These are phyloP conservation scores for Isurus oxyrinchus DNA, from an alignment of 2,113 vertebrate species.

Conservation along the genomic window DNA sequence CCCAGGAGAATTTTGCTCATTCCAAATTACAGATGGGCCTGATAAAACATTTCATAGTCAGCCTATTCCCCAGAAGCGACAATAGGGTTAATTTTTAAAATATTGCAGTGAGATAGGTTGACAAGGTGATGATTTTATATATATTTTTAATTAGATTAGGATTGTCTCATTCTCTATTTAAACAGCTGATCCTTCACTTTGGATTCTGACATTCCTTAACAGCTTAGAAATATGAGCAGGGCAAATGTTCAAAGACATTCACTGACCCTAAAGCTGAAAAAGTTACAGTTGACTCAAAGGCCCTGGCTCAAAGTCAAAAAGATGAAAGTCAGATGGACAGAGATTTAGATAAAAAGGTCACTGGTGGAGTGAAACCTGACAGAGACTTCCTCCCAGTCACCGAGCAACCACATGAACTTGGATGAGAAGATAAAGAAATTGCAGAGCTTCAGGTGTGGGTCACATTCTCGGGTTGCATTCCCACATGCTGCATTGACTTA, in stretches of 20 bases:
- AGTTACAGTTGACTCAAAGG: slow-evolving; percentile 32
- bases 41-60: background rate
- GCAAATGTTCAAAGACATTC: slow-evolving; percentile 21
- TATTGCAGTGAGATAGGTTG: background rate
- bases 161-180: slow-evolving; percentile 28
- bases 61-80: background rate
- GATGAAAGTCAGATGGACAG: slow-evolving; percentile 31
- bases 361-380: background rate
- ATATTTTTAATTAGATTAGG: slow-evolving; percentile 17
- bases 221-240: slow-evolving; percentile 36
- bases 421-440: slow-evolving; percentile 42
- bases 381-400: slow-evolving; percentile 50
- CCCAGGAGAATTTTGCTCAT: background rate
- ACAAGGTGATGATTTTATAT: slow-evolving; percentile 23
- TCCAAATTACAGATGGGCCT: background rate
- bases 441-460: slow-evolving; percentile 18
- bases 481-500: background rate
- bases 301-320: slow-evolving; percentile 25
- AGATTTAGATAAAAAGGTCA: slow-evolving; percentile 31
- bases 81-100: background rate
- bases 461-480: background rate
- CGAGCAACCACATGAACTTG: slow-evolving; percentile 46
- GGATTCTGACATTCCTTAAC: slow-evolving; percentile 32
- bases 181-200: slow-evolving; percentile 32
- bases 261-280: slow-evolving; percentile 21